Conservation (phyloP, 2,113 vertebrate genomes). For the Peromyscus polionotus region DNA sequence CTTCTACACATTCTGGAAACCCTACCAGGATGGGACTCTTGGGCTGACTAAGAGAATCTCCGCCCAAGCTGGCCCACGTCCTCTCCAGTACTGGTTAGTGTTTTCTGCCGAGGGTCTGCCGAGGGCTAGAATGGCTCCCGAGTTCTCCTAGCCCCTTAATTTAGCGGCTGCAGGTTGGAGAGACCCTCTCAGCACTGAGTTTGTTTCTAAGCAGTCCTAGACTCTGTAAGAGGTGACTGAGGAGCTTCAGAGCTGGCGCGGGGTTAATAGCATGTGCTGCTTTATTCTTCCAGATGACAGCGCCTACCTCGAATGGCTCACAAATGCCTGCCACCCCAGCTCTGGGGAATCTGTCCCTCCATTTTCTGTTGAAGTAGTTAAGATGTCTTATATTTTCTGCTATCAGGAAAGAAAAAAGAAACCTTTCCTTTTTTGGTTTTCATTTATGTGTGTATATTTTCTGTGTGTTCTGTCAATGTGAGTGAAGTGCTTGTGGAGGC, state of each 20-base stretch:
- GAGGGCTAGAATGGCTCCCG: neutral
- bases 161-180: neutral
- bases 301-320: neutral
- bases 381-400: neutral
- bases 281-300: neutral
- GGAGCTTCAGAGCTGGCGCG: neutral
- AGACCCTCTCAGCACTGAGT: neutral
- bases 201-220: neutral
- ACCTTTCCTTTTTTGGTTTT: neutral
- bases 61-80: conserved; percentile 13
- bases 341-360: neutral
- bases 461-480: neutral
- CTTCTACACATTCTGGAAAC: conserved; percentile 71
- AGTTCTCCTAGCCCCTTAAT: neutral
- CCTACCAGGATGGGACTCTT: conserved; percentile 46
- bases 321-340: neutral
- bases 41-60: conserved; percentile 67
- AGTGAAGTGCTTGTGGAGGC: neutral
- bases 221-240: neutral
- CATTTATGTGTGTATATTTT: neutral
- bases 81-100: conserved; percentile 54
- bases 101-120: conserved; percentile 51
- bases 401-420: neutral
- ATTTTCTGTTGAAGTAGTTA: neutral
- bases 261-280: neutral